Base-by-base conservation (phyloP, 2,797 vertebrate species). In the Clarias pachynema region DNA sequence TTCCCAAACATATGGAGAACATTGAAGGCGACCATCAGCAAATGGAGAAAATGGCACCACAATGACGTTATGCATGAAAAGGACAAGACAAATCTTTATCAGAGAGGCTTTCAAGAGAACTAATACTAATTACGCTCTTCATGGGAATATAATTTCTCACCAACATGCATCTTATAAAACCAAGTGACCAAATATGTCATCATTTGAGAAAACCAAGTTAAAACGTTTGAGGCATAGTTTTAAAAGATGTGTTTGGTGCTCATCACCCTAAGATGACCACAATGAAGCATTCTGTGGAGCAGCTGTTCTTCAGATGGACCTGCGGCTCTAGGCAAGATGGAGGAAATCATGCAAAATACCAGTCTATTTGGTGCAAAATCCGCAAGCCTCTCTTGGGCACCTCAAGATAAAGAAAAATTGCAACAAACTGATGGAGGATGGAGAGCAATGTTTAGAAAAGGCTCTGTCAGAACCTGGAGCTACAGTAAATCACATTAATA, bases 401-500 rank as follows among this genome's bases (percentile, higher is more conserved):
- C 63, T 26, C 4, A 65, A 29, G n/a, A 29, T 29, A 5, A 65
- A 29, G 62, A 24, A 65, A 15, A 65, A 14, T 4, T 65, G n/a
- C 63, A 65, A 65, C n/a, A 65, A 65, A 65, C 10, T 14, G 26
- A 29, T 29, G 63, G 63, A 65, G 29, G 63, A 65, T 24, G n/a
- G 26, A 65, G n/a, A 65, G n/a, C 63, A 65, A 29, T 26, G 63
- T 29, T 65, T 65, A 15, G 63, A 14, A 65, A 65, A 26, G 40
- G 37, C 22, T 40, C 22, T 14, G 22, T 56, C 49, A 56, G 49
- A 57, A 20, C 26, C 73, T 18, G 29, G 24, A 53, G 40, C 24
- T 40, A 20, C 59, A 20, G 59, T 65, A 75, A 75, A 75, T 75
- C 73, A 26, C 29, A 56, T 29, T 56, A 56, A 75, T 56, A 57